Conservation (phyloP, 2,888 invertebrate genomes). For the Mamestra brassicae region DNA sequence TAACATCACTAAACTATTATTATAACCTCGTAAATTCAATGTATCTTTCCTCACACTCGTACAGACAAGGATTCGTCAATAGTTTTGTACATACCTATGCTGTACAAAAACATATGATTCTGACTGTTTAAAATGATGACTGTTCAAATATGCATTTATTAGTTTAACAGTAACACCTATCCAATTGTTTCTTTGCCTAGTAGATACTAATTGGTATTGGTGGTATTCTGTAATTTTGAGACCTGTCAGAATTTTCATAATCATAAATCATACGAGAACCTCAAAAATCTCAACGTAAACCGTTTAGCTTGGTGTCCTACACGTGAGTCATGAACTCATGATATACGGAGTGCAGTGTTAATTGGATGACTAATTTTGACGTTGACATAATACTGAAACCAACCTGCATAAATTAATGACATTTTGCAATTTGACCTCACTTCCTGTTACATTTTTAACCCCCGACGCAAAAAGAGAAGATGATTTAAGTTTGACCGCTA, state of each 20-base stretch:
- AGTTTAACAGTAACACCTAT: too few species aligned
- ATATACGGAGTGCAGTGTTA: conserved; percentile 40
- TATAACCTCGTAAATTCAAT: background rate
- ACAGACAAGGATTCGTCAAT: background rate
- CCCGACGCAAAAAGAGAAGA: too few species aligned
- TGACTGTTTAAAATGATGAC: too few species aligned
- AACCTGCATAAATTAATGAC: conserved; percentile 48
- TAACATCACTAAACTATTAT: too few species aligned
- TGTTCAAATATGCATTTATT: background rate
- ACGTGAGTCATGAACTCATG: conserved; percentile 23
- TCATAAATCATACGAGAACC: background rate
- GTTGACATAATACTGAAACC: conserved; percentile 38
- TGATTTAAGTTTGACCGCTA: too few species aligned
- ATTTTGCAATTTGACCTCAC: conserved; percentile 43
- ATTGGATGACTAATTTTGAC: conserved; percentile 40
- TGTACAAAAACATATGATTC: too few species aligned
- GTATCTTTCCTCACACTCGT: background rate
- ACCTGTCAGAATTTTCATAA: background rate
- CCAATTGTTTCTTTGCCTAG: background rate
- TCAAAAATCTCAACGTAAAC: conserved; percentile 2
- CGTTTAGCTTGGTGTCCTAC: conserved; percentile 2
- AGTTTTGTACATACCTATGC: background rate
- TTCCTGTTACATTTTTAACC: background rate
- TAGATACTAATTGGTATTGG: too few species aligned
- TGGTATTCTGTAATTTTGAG: background rate